These are phyloP conservation scores for Halocynthia aurantium DNA, from an alignment of 23 tunicate species.

Conservation along the genomic window DNA sequence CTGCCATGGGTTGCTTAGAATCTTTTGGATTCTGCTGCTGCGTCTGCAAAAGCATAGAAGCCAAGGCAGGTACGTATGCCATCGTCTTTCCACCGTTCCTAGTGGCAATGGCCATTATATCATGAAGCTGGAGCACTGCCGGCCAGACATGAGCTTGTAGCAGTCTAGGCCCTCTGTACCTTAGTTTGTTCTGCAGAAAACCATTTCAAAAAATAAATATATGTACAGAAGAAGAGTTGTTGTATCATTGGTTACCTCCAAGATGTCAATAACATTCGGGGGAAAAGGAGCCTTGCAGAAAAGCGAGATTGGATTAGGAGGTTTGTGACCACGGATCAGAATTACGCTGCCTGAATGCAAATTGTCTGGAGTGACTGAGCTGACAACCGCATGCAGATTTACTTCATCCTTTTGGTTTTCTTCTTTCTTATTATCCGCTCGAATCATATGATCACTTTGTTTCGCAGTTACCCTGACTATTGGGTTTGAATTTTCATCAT, in stretches of 20 bases:
- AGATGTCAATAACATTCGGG: not conserved
- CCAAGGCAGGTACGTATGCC: slow-evolving; percentile 64
- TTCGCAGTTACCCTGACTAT: too few relatives aligned
- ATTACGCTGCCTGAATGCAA: slow-evolving; percentile 27
- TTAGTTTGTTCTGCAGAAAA: slow-evolving; percentile 8
- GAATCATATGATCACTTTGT: too few relatives aligned
- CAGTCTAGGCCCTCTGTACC: slow-evolving; percentile 47
- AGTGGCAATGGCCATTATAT: slow-evolving; percentile 64
- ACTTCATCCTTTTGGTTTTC: too few relatives aligned
- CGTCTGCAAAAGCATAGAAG: slow-evolving; percentile 21
- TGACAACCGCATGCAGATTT: too few relatives aligned
- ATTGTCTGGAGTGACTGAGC: slow-evolving; percentile 3
- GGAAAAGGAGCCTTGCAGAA: slow-evolving; percentile 57
- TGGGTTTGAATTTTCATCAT: too few relatives aligned
- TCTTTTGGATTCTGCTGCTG: not conserved
- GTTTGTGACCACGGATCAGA: slow-evolving; percentile 48
- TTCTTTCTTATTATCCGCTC: too few relatives aligned
- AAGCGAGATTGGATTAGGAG: slow-evolving; percentile 48
- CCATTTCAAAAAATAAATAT: not conserved
- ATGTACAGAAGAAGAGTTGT: not conserved
- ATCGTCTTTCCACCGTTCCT: slow-evolving; percentile 72
- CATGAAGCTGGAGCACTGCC: slow-evolving; percentile 36
- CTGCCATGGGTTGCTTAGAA: not conserved
- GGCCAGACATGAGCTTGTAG: slow-evolving; percentile 77
- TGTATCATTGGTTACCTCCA: slow-evolving; percentile 30